phyloP scores from a whole-genome alignment of 2,888 invertebrate genomes.

The Drosophila multiciliata region DNA sequence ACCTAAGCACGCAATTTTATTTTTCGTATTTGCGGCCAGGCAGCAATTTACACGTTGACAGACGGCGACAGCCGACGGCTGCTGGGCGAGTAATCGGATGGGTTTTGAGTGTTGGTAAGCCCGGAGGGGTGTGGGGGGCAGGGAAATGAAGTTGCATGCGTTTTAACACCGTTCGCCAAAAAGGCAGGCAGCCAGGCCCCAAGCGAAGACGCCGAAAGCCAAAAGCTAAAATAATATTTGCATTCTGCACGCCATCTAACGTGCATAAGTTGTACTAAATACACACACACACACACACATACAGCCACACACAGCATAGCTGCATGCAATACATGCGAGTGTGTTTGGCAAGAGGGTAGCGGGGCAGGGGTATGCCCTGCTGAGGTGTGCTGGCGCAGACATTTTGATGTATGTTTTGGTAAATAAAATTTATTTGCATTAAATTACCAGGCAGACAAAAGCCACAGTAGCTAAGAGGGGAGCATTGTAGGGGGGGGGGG shows the following conservation, averaged over 20 bases:
- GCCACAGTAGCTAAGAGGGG: conserved; percentile 24
- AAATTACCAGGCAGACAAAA: conserved; percentile 76
- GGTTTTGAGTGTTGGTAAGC: background rate
- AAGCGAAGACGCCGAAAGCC: conserved; percentile 63
- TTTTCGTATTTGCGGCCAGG: conserved; percentile 57
- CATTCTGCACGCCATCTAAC: conserved; percentile 80
- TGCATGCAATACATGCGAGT: conserved; percentile 28
- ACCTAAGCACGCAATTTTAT: conserved; percentile 76
- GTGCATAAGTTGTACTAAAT: conserved; percentile 64
- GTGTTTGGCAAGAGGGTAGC: background rate
- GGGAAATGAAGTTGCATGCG: conserved; percentile 65
- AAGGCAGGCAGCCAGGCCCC: conserved; percentile 47
- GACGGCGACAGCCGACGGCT: conserved; percentile 66
- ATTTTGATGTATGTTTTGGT: conserved; percentile 81
- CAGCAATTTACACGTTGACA: conserved; percentile 78
- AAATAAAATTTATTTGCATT: conserved; percentile 83
- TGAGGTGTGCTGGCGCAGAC: conserved; percentile 74
- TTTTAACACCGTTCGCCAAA: conserved; percentile 76
- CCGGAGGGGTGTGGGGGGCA: too few relatives aligned
- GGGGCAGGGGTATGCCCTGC: background rate
- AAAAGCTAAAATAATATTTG: conserved; percentile 80
- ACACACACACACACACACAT: conserved; percentile 38
- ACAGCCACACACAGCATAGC: conserved; percentile 16
- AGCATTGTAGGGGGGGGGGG: conserved; percentile 2
- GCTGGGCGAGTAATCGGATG: conserved; percentile 45